Base-by-base conservation (phyloP, 2,113 vertebrate species). In the Sinocyclocheilus grahami region DNA sequence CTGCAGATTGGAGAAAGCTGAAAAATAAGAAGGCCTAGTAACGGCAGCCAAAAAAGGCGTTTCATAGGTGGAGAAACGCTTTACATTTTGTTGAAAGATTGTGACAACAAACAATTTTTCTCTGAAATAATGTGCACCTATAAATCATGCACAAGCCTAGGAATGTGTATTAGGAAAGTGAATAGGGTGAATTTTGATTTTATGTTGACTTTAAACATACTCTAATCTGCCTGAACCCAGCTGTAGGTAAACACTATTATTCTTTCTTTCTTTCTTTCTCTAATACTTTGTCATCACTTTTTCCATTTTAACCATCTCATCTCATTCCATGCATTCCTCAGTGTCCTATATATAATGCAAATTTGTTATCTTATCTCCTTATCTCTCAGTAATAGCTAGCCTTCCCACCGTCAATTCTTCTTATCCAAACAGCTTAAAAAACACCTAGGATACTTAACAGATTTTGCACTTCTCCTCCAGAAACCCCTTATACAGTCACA, bases 251-350 rank as follows among this genome's bases (percentile, higher is more conserved):
- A 80, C 78, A 80, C 58, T 42, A 60, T 46, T 46, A 5, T 8
- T 72, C 75, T 46, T 10, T 46, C 42, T 48, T 48, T 48, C 48
- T 51, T 51, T 24, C 51, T 4, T 12, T 48, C 46, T 48, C 9
- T 46, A 11, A 46, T 46, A 13, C 14, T 37, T 60, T 14, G 11
- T 51, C 10, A 22, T 5, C 5, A 78, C 58, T 81, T 60, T 86
- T 80, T n/a, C 24, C 46, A 18, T 77, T 79, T 72, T 37, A 24
- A 7, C 5, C 11, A 51, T 22, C 63, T 4, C 42, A 72, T 83
- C 63, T 4, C 42, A 72, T 83, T 71, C 27, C 46, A 82, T 71
- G 24, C 63, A 82, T 82, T 83, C 67, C 30, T 72, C 72, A 67
- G 75, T 48, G 78, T 81, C 7, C 42, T 30, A 80, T 46, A 63